Evolutionary conservation across 2,888 invertebrate species (phyloP).

Genomic region (Trissoscelio sp.): DNA sequence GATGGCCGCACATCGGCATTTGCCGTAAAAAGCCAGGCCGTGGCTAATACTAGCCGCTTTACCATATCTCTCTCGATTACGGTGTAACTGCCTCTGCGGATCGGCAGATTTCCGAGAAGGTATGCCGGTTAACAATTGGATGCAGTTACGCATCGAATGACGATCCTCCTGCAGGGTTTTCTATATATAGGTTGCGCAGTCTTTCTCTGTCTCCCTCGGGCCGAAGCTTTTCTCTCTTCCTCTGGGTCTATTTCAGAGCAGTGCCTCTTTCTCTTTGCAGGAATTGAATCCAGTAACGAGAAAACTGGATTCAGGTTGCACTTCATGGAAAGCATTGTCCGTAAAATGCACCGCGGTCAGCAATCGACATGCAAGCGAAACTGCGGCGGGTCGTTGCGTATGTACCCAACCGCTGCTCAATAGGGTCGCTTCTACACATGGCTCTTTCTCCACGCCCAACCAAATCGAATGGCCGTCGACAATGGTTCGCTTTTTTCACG

Average conservation of each 20-base stretch:
- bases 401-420: constrained; percentile 55
- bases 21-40: constrained; percentile 74
- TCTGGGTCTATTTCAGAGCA: neutral
- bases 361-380: constrained; percentile 64
- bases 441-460: constrained; percentile 50
- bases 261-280: constrained; percentile 45
- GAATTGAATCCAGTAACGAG: constrained; percentile 69
- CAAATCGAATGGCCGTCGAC: constrained; percentile 62
- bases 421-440: constrained; percentile 45
- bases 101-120: constrained; percentile 69
- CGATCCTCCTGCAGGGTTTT: constrained; percentile 57
- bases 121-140: constrained; percentile 76
- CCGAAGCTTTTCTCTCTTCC: constrained; percentile 23
- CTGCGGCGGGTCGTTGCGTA: constrained; percentile 50
- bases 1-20: constrained; percentile 67
- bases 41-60: constrained; percentile 61
- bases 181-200: constrained; percentile 49
- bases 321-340: constrained; percentile 71
- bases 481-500: constrained; percentile 24
- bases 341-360: constrained; percentile 67
- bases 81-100: constrained; percentile 62
- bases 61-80: constrained; percentile 64
- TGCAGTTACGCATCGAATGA: constrained; percentile 77
- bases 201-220: constrained; percentile 50
- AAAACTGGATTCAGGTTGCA: constrained; percentile 74